Base-by-base conservation (phyloP, 2,113 vertebrate genomes). In the Plectropomus leopardus region DNA sequence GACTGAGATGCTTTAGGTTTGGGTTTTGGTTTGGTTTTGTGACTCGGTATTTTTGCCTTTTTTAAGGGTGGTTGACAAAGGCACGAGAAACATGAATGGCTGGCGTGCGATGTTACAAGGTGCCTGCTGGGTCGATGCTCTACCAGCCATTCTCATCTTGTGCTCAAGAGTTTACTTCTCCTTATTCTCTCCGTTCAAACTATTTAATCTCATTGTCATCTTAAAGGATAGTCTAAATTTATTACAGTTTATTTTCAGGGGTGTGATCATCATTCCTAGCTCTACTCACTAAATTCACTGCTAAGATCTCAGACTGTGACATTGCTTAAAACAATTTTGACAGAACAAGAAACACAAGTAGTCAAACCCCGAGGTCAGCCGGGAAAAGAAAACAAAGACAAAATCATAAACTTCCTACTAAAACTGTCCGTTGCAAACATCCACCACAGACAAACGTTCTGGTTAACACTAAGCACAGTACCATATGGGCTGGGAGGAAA, bases 11-110 rank as follows among this genome's bases (percentile, higher is more conserved):
- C 77, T 75, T 83, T 19, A 32, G 26, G 42, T 82, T 80, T 66
- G 64, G 64, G 42, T 91, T 87, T 86, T 61, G 68, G 72, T 72
- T 85, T 82, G 59, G 59, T 48, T 83, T 40, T 76, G 53, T 77
- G 78, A 24, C 21, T 0, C 26, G 3, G 53, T 74, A 50, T 71
- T 78, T 82, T 86, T 79, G 26, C 23, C 14, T 21, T 67, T 40
- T 66, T 48, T 63, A 63, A 67, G 64, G 40, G 19, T 54, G 72
- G 76, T 50, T 60, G 53, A 32, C 54, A n/a, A 36, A 75, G 68
- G 60, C 16, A 13, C 15, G 69, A 70, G 23, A 77, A 77, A 71
- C 34, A 64, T 24, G 67, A 71, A 40, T 40, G 32, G 16, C 63
- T 13, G 26, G 24, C 16, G 8, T 64, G 59, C 42, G 14, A 36